Evolutionary conservation across 2,888 invertebrate species (phyloP).

Genomic region (Cataglyphis rosenhaueri): DNA sequence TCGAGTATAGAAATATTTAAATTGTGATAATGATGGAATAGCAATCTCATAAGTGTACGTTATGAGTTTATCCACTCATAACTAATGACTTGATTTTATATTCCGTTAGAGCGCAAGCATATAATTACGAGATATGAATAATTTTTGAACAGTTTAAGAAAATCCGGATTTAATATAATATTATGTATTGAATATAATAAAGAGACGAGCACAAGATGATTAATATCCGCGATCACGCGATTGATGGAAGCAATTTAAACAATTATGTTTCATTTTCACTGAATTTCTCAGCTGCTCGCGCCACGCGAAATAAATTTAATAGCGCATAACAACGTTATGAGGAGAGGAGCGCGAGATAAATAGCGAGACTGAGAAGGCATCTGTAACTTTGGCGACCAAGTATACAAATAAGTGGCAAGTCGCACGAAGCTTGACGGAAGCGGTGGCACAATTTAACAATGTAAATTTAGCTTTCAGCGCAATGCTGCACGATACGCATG

Average conservation of each 20-base stretch:
- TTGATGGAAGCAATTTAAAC: slow-evolving; percentile 24
- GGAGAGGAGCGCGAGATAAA: neutral
- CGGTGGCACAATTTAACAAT: slow-evolving; percentile 64
- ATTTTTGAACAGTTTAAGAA: slow-evolving; percentile 24
- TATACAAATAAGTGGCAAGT: slow-evolving; percentile 48
- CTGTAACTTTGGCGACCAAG: slow-evolving; percentile 31
- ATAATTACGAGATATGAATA: slow-evolving; percentile 42
- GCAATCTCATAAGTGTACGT: slow-evolving; percentile 48
- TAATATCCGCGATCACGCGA: neutral
- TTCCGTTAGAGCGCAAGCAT: slow-evolving; percentile 43
- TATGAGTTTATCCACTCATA: slow-evolving; percentile 50
- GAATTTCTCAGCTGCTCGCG: slow-evolving; percentile 4
- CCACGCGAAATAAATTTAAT: slow-evolving; percentile 15
- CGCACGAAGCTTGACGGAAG: slow-evolving; percentile 44
- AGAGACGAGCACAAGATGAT: slow-evolving; percentile 17
- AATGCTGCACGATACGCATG: slow-evolving; percentile 62
- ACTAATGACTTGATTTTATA: slow-evolving; percentile 53
- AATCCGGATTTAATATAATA: slow-evolving; percentile 4
- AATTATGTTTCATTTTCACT: neutral
- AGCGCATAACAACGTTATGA: neutral
- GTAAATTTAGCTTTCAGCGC: slow-evolving; percentile 68
- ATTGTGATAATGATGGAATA: slow-evolving; percentile 53
- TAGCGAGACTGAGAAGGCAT: neutral
- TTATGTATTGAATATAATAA: neutral
- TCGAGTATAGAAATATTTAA: slow-evolving; percentile 53